A percentile compares a stretch with the other conserved stretches of the same genome.
Conservation (phyloP, 2,797 vertebrate genomes). For the Nasua narica region DNA sequence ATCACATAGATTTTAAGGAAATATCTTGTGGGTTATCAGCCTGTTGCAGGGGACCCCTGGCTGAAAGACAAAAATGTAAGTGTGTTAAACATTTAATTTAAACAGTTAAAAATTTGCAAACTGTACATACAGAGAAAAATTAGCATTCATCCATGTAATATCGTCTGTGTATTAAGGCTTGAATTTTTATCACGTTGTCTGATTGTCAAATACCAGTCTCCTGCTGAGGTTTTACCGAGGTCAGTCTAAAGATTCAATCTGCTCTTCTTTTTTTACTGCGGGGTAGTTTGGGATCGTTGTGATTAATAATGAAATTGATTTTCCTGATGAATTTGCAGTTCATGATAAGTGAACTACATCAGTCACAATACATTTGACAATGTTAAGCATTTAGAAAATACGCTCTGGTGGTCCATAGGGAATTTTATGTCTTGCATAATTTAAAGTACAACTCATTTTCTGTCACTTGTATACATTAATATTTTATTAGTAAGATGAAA, state of each 20-base stretch:
- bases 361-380: background rate
- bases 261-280: background rate
- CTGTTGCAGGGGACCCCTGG: conserved; percentile 96
- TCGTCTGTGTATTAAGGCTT: conserved; percentile 43
- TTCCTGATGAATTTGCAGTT: conserved; percentile 38
- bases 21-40: conserved; percentile 99
- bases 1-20: conserved; percentile 99
- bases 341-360: conserved; percentile 19
- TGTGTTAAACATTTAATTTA: conserved; percentile 61
- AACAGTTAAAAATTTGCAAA: conserved; percentile 7
- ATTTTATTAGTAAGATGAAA: conserved; percentile 51
- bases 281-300: conserved; percentile 31
- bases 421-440: conserved; percentile 44
- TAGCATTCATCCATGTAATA: conserved; percentile 16
- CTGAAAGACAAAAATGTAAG: conserved; percentile 99
- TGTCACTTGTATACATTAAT: conserved; percentile 39
- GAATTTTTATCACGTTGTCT: conserved; percentile 44
- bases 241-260: background rate
- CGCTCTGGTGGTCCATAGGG: background rate
- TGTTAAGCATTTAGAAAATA: conserved; percentile 41
- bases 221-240: conserved; percentile 26
- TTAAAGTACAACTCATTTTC: conserved; percentile 48
- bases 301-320: conserved; percentile 8
- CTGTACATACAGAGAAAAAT: background rate
- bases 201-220: background rate